Evolutionary conservation across 2,797 vertebrate species (phyloP), one percentile per base, ranked within the genome.

Genomic region (Tragelaphus oryx): DNA sequence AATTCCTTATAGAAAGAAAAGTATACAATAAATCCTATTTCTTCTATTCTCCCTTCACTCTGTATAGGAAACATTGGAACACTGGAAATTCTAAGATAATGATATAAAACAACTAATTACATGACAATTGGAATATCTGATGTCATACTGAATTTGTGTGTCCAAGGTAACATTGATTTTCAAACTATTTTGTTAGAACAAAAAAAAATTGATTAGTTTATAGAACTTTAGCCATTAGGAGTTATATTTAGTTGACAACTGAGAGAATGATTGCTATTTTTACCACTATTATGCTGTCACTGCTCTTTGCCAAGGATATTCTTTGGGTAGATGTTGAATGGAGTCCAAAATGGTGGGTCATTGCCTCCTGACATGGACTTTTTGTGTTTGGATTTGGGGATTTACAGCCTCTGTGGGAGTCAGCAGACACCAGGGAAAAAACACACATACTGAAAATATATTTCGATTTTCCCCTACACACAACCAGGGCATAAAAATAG

Each of bases 361-460:
- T 54, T 89, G 91, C 41, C 41, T 86, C 87, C 57, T 6, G 62
- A 6, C 54, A 81, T 60, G 41, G 75, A 10, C 62, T 96, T 93
- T 87, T 93, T 95, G 20, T 74, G n/a, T 93, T 37, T 85, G 79
- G 59, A 96, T 95, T 96, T 93, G 26, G 94, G 48, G 84, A 94
- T 95, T 97, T 94, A 59, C 0, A 95, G 28, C 12, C 33, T 89
- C 65, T 24, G 3, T 90, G 13, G 86, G 44, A 71, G 46, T 87
- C 60, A 78, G 41, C 10, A 59, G 57, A 14, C 41, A 95, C 6
- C 79, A 89, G 30, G 62, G 28, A 6, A 55, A 96, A 93, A 62
- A 81, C 44, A 79, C 46, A 52, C 0, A 4, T 44, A 65, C 37
- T 91, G 33, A 57, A 75, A 94, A 83, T 33, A 65, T 30, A 81